These are phyloP conservation scores for Lasaia peninsularis DNA, from an alignment of 1,140 invertebrate species.

Conservation along the genomic window DNA sequence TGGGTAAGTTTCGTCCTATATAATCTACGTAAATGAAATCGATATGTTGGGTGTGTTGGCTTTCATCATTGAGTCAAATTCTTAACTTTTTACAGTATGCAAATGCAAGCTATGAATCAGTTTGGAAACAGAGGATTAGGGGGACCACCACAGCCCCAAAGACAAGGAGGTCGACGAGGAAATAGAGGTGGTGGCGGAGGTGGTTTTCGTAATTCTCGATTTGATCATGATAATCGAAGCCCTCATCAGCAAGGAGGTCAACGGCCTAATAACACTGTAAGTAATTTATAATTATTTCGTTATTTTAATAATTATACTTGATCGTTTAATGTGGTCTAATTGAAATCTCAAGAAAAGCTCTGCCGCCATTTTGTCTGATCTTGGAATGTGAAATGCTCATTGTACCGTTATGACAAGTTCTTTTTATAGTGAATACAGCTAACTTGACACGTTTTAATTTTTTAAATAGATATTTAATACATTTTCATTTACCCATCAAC, in stretches of 20 bases:
- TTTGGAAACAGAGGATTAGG: constrained; percentile 64
- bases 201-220: constrained; percentile 59
- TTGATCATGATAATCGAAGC: constrained; percentile 56
- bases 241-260: constrained; percentile 61
- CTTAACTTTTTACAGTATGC: constrained; percentile 41
- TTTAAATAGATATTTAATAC: too few relatives aligned
- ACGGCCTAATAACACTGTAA: constrained; percentile 60
- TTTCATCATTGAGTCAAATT: neutral
- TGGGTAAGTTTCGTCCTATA: neutral
- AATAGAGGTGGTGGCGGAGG: constrained; percentile 44
- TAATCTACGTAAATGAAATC: neutral
- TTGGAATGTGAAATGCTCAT: neutral
- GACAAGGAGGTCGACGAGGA: constrained; percentile 59
- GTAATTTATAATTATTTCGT: constrained; percentile 11
- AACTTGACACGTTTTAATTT: neutral
- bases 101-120: constrained; percentile 70
- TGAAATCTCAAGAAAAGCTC: neutral
- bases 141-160: constrained; percentile 66
- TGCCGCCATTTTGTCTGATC: constrained; percentile 41
- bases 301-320: neutral
- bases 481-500: too few relatives aligned
- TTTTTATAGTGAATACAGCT: neutral
- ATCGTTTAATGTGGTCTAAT: neutral
- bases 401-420: neutral
- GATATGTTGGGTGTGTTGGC: neutral